A percentile compares a stretch with the other conserved stretches of the same genome.
Conservation (phyloP, 2,888 invertebrate genomes). For the Epinotia demarniana region DNA sequence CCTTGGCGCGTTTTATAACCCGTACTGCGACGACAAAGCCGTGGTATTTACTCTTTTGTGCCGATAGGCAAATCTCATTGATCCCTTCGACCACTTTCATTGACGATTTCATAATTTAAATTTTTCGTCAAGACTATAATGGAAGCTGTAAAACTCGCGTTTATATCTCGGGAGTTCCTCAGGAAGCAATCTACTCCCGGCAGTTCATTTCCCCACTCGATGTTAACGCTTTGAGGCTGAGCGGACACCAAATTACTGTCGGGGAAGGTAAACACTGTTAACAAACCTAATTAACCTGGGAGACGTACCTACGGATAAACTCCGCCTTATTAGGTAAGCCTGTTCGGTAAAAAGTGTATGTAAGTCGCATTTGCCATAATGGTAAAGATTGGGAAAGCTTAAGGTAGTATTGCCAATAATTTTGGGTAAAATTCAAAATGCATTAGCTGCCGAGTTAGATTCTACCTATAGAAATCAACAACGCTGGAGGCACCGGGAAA, state of each 20-base stretch:
- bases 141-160: not conserved
- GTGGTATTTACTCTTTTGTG: not conserved
- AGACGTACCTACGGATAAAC: not conserved
- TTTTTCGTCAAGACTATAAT: not conserved
- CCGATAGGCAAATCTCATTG: too few relatives aligned
- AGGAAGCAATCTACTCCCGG: not conserved
- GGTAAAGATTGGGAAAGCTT: not conserved
- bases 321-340: slow-evolving; percentile 19
- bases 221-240: slow-evolving; percentile 14
- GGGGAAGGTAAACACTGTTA: slow-evolving; percentile 17
- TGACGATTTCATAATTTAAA: not conserved
- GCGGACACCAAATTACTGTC: slow-evolving; percentile 21
- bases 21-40: not conserved
- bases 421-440: too few relatives aligned
- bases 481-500: too few relatives aligned
- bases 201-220: not conserved
- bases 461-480: too few relatives aligned
- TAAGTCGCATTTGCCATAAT: slow-evolving; percentile 3
- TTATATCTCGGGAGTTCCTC: not conserved
- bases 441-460: too few relatives aligned
- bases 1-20: not conserved
- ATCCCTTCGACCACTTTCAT: too few relatives aligned
- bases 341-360: slow-evolving; percentile 7
- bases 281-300: slow-evolving; percentile 4
- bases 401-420: not conserved